Evolutionary conservation across 2,888 invertebrate species (phyloP), one percentile per base, ranked within the genome.

Genomic region (Brachyptera putata): DNA sequence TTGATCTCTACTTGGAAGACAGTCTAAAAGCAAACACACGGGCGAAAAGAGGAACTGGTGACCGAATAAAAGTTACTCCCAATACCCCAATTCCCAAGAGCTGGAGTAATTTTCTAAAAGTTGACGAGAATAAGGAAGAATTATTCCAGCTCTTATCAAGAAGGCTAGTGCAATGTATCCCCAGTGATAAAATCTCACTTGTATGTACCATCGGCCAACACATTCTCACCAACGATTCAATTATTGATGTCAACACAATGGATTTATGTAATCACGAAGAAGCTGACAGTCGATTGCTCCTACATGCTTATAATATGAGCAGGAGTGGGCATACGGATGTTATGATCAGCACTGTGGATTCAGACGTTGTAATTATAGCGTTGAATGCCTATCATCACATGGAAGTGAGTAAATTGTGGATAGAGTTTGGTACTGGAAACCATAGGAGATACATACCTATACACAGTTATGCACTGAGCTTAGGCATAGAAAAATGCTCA

Each of bases 11-110:
- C 49, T 25, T 24, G 9, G 61, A 46, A 9, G 25, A 46, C 14
- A 61, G 49, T 16, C 60, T 61, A 14, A 61, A 61, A 43, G 11
- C 39, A 21, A 18, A 37, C 7, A 39, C 43, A 41, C 60, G 57
- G 11, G 21, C 39, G 4, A 36, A 25, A 11, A 24, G 60, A 36
- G 60, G 60, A n/a, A 36, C 16, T 5, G 30, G 60, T 22, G 66
- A 22, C 61, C 67, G 26, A 9, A 14, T 53, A 5, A 16, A 9
- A 25, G 53, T 53, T 13, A 25, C 26, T 18, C n/a, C 18, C 4
- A 53, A 26, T 7, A 53, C 25, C 26, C 26, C 18, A 2, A 53
- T 53, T 18, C 53, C 53, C 3, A 22, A 53, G n/a, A 39, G n/a
- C n/a, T 39, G 39, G 39, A 39, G 39, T 39, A 39, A 7, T 5